Conservation (phyloP, 2,113 vertebrate genomes). For the Corapipo altera region DNA sequence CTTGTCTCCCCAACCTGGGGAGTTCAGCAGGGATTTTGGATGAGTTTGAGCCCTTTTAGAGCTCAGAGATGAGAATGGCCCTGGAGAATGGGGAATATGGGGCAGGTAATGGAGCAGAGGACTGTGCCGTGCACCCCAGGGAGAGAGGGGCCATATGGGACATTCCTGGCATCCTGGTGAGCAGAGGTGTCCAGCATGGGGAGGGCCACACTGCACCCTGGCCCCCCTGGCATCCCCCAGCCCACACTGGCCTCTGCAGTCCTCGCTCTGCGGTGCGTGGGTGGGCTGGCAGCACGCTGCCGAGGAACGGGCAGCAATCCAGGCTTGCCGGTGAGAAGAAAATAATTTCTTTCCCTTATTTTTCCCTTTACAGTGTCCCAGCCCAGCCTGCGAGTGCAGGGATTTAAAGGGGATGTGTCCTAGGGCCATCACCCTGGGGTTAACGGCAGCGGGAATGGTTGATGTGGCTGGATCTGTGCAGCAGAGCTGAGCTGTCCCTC, state of each 20-base stretch:
- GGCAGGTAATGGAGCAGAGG: background rate
- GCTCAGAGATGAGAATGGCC: rapidly evolving
- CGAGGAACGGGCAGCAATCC: constrained; percentile 54
- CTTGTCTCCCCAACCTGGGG: background rate
- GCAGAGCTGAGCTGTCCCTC: background rate
- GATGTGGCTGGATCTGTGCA: rapidly evolving
- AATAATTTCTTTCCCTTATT: constrained; percentile 57
- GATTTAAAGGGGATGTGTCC: constrained; percentile 44
- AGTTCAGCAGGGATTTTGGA: background rate
- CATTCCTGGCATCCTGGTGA: background rate
- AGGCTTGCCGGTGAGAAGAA: constrained; percentile 36
- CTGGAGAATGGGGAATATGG: background rate
- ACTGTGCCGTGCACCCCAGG: background rate
- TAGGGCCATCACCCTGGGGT: rapidly evolving
- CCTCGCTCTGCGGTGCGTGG: constrained; percentile 18
- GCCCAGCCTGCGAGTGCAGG: background rate
- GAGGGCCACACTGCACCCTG: rapidly evolving
- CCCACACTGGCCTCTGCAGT: constrained; percentile 22
- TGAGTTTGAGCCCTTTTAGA: background rate
- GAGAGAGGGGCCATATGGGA: rapidly evolving
- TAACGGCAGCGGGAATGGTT: background rate
- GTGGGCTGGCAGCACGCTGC: constrained; percentile 37
- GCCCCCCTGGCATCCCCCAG: background rate
- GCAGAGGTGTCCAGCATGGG: background rate
- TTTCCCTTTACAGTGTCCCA: constrained; percentile 22